Conservation (phyloP, 2,797 vertebrate species). For the Platalea minor region DNA sequence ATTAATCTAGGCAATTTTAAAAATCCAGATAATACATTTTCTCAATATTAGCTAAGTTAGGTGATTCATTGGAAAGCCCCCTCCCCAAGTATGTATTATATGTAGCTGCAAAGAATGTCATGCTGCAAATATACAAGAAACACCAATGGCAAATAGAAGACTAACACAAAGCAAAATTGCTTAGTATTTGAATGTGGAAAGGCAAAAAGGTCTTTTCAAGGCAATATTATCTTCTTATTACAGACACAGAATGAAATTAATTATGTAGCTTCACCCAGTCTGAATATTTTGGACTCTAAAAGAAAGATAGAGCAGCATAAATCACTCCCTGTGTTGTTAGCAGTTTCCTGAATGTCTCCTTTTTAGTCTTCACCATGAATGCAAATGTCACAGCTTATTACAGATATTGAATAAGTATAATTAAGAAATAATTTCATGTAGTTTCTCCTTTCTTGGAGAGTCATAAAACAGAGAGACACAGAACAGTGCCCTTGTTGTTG, state of each 20-base stretch:
- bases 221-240: not conserved
- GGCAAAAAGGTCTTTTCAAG: not conserved
- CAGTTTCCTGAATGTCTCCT: not conserved
- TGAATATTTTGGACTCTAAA: constrained; percentile 7
- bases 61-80: not conserved
- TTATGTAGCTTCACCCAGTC: not conserved
- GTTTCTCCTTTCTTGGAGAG: constrained; percentile 31
- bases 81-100: not conserved
- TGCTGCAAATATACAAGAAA: not conserved
- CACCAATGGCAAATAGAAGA: not conserved
- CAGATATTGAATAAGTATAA: constrained; percentile 36
- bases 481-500: constrained; percentile 21
- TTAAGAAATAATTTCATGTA: constrained; percentile 53
- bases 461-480: constrained; percentile 22
- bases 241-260: not conserved
- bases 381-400: constrained; percentile 43
- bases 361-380: not conserved
- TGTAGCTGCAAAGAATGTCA: not conserved
- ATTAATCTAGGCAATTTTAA: not conserved
- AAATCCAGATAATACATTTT: not conserved
- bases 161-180: not conserved
- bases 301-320: not conserved
- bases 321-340: constrained; percentile 1
- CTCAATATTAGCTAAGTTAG: not conserved
- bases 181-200: not conserved